phyloP scores from a whole-genome alignment of 2,113 vertebrate genomes.

The Pica pica region DNA sequence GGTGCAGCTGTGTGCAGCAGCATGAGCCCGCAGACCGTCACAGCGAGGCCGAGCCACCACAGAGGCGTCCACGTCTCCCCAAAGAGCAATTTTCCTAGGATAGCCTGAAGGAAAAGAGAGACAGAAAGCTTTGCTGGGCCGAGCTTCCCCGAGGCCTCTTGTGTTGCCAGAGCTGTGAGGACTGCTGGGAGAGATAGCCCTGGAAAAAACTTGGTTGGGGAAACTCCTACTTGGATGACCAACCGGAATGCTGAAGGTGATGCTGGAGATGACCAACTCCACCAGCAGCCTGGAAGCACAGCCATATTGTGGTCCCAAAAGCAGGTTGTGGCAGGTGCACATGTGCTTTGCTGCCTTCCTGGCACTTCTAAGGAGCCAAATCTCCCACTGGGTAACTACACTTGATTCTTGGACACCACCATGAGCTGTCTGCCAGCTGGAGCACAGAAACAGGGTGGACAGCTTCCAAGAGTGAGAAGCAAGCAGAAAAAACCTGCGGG shows the following conservation, averaged over 20 bases:
- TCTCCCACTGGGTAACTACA: background rate
- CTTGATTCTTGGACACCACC: background rate
- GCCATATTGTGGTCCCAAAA: background rate
- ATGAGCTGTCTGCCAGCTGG: background rate
- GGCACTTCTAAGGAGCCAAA: background rate
- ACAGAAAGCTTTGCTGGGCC: background rate
- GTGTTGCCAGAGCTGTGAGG: background rate
- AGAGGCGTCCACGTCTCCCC: conserved; percentile 81
- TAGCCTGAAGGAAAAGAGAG: conserved; percentile 72
- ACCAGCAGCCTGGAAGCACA: background rate
- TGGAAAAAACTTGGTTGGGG: background rate
- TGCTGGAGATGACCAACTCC: background rate
- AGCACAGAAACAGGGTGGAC: background rate
- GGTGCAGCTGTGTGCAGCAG: conserved; percentile 79
- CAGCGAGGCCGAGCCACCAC: conserved; percentile 89
- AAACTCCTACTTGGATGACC: background rate
- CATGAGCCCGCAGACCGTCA: conserved; percentile 84
- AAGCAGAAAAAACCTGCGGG: background rate
- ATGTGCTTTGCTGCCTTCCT: background rate
- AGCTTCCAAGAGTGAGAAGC: background rate
- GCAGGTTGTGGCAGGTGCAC: accelerated
- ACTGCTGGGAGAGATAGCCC: background rate
- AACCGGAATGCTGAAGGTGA: background rate
- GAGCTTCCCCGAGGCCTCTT: background rate
- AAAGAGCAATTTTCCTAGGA: conserved; percentile 86